Conservation (phyloP, 2,113 vertebrate genomes). For the Hyla sarda region DNA sequence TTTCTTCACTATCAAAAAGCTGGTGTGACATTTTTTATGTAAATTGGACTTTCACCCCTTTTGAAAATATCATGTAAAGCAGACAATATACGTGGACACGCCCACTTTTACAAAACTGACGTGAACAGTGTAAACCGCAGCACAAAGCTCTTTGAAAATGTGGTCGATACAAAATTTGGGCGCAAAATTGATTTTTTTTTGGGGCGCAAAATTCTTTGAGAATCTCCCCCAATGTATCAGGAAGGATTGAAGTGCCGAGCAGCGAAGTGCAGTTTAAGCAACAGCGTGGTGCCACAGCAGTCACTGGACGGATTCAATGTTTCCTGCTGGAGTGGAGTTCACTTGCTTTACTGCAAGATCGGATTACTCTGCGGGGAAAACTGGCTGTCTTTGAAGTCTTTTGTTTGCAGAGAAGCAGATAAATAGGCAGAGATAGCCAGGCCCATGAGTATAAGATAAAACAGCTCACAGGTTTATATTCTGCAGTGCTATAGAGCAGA, state of each 20-base stretch:
- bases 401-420: slow-evolving; percentile 55
- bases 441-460: slow-evolving; percentile 40
- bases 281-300: slow-evolving; percentile 50
- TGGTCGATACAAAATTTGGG: no score
- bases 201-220: no score
- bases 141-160: no score
- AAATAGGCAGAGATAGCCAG: slow-evolving; percentile 53
- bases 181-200: no score
- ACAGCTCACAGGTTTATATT: slow-evolving; percentile 14
- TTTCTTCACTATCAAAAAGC: no score
- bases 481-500: slow-evolving; percentile 29
- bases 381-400: slow-evolving; percentile 51
- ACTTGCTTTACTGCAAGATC: slow-evolving; percentile 44
- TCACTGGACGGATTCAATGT: slow-evolving; percentile 37
- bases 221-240: no score
- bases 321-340: slow-evolving; percentile 50
- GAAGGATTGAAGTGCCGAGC: slow-evolving; percentile 20
- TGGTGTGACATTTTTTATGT: no score
- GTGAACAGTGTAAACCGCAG: no score
- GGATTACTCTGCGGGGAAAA: slow-evolving; percentile 45
- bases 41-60: no score
- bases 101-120: no score
- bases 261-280: neutral
- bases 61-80: no score
- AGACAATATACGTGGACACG: no score